These are phyloP conservation scores for Synanthedon formicaeformis DNA, from an alignment of 2,888 invertebrate species.

Conservation along the genomic window DNA sequence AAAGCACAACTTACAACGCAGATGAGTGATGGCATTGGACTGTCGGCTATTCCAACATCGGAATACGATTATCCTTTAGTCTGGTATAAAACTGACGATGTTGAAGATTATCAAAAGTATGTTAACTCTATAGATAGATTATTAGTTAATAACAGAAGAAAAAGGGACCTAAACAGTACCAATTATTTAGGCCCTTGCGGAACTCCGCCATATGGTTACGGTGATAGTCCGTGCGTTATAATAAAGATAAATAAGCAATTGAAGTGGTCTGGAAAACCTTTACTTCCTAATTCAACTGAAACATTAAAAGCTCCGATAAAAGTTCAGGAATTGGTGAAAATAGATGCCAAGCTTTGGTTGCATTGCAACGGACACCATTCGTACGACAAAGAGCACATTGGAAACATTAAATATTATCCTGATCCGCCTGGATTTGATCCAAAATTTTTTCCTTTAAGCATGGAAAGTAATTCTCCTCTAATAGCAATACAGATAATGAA, in stretches of 20 bases:
- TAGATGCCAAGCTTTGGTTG: slow-evolving; percentile 37
- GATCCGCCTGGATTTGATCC: slow-evolving; percentile 53
- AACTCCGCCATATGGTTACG: slow-evolving; percentile 44
- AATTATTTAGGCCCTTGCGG: slow-evolving; percentile 44
- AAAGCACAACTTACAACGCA: slow-evolving; percentile 24
- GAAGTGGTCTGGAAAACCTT: slow-evolving; percentile 41
- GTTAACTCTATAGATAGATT: slow-evolving; percentile 34
- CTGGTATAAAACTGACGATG: slow-evolving; percentile 34
- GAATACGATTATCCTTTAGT: slow-evolving; percentile 34
- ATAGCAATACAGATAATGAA: slow-evolving; percentile 46
- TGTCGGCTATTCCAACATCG: slow-evolving; percentile 42
- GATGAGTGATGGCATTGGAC: slow-evolving; percentile 34
- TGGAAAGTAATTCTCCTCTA: slow-evolving; percentile 26
- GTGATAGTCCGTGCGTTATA: slow-evolving; percentile 42
- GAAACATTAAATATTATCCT: slow-evolving; percentile 43
- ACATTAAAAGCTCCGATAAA: slow-evolving; percentile 23
- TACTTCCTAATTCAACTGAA: slow-evolving; percentile 22
- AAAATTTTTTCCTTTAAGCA: slow-evolving; percentile 28
- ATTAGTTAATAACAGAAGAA: slow-evolving; percentile 20
- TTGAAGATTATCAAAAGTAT: slow-evolving; percentile 36
- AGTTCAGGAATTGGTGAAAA: slow-evolving; percentile 33
- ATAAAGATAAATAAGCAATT: slow-evolving; percentile 46
- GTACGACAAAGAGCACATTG: slow-evolving; percentile 51
- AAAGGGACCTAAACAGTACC: slow-evolving; percentile 14
- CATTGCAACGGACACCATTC: slow-evolving; percentile 40